A percentile compares a stretch with the other conserved stretches of the same genome.
These are phyloP conservation scores for Allobates femoralis DNA, from an alignment of 2,797 vertebrate genomes.

Conservation along the genomic window DNA sequence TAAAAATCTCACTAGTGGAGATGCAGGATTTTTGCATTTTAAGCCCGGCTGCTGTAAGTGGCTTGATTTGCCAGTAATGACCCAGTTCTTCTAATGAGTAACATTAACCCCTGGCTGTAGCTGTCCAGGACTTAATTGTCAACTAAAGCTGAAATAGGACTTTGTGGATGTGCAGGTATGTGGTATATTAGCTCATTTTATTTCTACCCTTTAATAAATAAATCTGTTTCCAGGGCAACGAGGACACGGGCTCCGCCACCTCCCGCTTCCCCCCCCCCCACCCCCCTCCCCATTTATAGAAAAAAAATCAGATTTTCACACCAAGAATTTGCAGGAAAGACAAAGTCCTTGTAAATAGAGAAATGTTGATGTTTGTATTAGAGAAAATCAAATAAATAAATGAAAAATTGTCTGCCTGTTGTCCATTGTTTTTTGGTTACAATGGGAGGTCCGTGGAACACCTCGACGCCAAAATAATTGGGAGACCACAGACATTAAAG, in stretches of 20 bases:
- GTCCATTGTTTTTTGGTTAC: background rate
- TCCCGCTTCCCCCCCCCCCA: constrained; percentile 41
- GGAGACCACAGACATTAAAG: background rate
- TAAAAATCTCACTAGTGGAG: constrained; percentile 93
- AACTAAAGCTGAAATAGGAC: constrained; percentile 91
- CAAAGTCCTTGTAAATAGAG: background rate
- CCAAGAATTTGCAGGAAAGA: constrained; percentile 74
- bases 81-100: constrained; percentile 99
- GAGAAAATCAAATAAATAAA: too few species aligned
- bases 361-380: background rate
- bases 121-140: constrained; percentile 99
- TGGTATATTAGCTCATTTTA: constrained; percentile 90
- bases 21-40: constrained; percentile 92
- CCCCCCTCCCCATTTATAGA: constrained; percentile 63
- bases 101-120: constrained; percentile 99
- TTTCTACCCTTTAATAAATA: constrained; percentile 87
- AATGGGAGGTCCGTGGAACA: background rate
- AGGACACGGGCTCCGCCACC: constrained; percentile 80
- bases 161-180: constrained; percentile 87
- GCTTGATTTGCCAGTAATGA: constrained; percentile 99
- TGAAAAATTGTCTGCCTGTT: background rate
- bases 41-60: constrained; percentile 92
- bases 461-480: background rate
- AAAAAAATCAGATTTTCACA: constrained; percentile 77
- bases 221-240: constrained; percentile 86